These are phyloP conservation scores for Luperina testacea DNA, from an alignment of 2,888 invertebrate genomes.

Conservation along the genomic window DNA sequence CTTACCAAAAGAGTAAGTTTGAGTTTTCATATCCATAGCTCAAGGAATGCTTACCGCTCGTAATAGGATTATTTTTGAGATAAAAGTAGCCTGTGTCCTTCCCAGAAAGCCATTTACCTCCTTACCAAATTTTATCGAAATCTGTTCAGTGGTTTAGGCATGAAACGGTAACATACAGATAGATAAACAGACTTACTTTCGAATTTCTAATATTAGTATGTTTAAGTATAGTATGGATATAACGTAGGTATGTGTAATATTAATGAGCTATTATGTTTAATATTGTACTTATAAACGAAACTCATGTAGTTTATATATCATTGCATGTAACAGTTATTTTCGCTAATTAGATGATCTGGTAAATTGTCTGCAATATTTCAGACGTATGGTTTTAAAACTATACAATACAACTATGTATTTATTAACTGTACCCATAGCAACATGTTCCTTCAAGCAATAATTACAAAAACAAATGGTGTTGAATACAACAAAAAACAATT, in stretches of 20 bases:
- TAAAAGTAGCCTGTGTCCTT: too few relatives aligned
- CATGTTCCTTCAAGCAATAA: constrained; percentile 21
- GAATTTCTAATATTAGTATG: too few relatives aligned
- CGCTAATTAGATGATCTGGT: too few relatives aligned
- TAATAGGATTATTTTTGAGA: too few relatives aligned
- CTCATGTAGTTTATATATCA: too few relatives aligned
- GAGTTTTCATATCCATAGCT: background rate
- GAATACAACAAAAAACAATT: constrained; percentile 23
- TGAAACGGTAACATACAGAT: too few relatives aligned
- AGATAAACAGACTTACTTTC: too few relatives aligned
- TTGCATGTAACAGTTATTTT: background rate
- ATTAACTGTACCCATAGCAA: background rate
- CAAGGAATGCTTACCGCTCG: background rate
- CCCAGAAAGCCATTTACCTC: too few relatives aligned
- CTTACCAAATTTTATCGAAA: too few relatives aligned
- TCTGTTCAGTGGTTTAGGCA: too few relatives aligned
- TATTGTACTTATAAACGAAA: background rate
- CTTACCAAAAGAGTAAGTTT: background rate
- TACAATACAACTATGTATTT: background rate
- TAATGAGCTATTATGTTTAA: background rate
- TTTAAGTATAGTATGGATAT: too few relatives aligned
- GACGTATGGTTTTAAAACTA: background rate
- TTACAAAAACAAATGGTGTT: constrained; percentile 15
- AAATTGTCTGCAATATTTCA: background rate
- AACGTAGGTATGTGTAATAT: too few relatives aligned